phyloP scores from a whole-genome alignment of 2,797 vertebrate genomes.

The Semaprochilodus insignis region DNA sequence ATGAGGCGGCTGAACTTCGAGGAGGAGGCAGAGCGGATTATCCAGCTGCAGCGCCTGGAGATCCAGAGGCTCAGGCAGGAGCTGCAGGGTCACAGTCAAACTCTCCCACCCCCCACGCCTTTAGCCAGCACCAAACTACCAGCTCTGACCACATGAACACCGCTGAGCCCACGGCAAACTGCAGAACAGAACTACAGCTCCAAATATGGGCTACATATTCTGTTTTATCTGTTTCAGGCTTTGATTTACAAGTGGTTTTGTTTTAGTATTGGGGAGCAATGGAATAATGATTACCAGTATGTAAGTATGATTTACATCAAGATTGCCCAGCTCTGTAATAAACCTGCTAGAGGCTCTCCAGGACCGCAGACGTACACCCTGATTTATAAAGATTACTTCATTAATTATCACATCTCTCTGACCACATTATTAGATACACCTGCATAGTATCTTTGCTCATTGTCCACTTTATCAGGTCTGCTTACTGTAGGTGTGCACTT shows the following conservation, averaged over 20 bases:
- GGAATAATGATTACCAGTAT: not conserved
- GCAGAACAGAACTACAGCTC: no score
- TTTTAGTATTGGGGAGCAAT: not conserved
- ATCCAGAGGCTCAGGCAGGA: slow-evolving; percentile 79
- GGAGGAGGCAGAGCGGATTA: slow-evolving; percentile 79
- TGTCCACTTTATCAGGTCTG: no score
- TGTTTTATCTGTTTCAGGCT: not conserved
- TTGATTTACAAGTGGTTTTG: not conserved
- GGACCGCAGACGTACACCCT: not conserved
- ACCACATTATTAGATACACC: no score
- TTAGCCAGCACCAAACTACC: slow-evolving; percentile 65
- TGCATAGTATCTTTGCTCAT: no score
- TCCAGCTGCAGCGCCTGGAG: slow-evolving; percentile 83
- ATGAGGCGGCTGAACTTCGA: slow-evolving; percentile 73
- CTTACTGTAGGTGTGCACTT: no score
- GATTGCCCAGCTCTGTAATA: not conserved
- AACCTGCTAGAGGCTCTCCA: not conserved
- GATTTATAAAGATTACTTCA: no score
- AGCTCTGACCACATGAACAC: slow-evolving; percentile 44
- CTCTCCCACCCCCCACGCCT: slow-evolving; percentile 59
- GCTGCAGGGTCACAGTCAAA: slow-evolving; percentile 70
- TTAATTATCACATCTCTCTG: no score
- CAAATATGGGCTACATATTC: no score
- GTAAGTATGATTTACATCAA: not conserved
- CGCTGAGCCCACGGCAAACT: not conserved